Evolutionary conservation across 2,113 vertebrate genomes (phyloP).

Genomic region (Cololabis saira): DNA sequence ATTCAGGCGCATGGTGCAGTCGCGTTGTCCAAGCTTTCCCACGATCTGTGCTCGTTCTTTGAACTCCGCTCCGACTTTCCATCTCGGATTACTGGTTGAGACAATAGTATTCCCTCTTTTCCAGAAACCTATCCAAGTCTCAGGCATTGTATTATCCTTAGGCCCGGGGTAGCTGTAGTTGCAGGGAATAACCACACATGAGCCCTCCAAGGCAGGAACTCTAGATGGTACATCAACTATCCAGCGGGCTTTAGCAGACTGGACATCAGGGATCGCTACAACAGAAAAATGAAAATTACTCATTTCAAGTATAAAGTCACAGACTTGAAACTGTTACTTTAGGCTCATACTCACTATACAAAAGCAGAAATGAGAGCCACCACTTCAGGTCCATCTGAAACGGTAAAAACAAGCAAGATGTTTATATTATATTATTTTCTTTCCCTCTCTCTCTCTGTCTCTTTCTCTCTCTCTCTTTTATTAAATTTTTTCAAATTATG

Average conservation of each 20-base stretch:
- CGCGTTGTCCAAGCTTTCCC: fast-evolving
- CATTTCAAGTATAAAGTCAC: neutral
- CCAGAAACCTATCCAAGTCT: conserved; percentile 9
- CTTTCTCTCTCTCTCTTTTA: no score
- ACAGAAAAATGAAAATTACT: neutral
- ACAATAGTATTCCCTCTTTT: neutral
- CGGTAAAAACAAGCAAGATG: neutral
- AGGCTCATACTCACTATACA: conserved; percentile 17
- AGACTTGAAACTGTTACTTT: neutral
- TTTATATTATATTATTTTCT: neutral
- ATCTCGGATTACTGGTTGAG: neutral
- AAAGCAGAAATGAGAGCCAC: conserved; percentile 19
- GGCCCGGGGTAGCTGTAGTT: neutral
- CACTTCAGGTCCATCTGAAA: conserved; percentile 16
- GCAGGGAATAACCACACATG: conserved; percentile 36
- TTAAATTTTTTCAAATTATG: no score
- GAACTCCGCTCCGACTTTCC: conserved; percentile 1
- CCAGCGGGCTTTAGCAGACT: neutral
- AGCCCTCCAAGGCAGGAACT: conserved; percentile 4
- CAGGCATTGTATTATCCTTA: neutral
- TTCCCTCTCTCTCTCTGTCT: no score
- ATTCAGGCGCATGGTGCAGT: conserved; percentile 31
- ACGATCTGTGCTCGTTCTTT: neutral
- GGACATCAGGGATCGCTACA: conserved; percentile 1
- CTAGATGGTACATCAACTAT: neutral